phyloP scores from a whole-genome alignment of 2,888 invertebrate species.

The Drosophila pseudotakahashii region DNA sequence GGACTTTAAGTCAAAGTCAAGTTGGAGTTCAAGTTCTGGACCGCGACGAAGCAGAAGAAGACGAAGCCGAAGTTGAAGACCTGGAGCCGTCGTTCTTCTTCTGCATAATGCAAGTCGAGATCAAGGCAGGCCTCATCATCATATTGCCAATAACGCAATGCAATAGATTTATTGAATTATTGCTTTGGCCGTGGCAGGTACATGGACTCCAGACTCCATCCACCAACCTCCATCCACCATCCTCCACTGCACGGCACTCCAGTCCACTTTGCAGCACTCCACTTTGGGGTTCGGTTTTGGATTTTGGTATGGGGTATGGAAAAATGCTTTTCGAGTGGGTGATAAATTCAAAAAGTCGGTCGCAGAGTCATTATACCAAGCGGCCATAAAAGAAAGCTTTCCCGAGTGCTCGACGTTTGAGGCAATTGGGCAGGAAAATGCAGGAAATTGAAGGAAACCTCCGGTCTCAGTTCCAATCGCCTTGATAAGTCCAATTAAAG shows the following conservation, averaged over 20 bases:
- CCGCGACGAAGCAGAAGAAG: constrained; percentile 62
- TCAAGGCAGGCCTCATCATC: constrained; percentile 70
- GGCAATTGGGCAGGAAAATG: constrained; percentile 45
- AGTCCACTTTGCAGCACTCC: constrained; percentile 47
- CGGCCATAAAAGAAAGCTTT: constrained; percentile 77
- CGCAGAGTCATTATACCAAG: constrained; percentile 67
- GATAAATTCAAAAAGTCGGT: constrained; percentile 71
- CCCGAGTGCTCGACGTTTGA: constrained; percentile 52
- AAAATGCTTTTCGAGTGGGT: constrained; percentile 78
- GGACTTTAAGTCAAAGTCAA: constrained; percentile 81
- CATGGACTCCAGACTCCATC: constrained; percentile 64
- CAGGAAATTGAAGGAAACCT: constrained; percentile 45
- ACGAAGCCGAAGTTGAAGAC: constrained; percentile 50
- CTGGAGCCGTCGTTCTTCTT: constrained; percentile 40
- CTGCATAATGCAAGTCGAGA: constrained; percentile 56
- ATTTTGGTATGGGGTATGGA: constrained; percentile 56
- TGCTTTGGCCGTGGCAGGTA: constrained; percentile 83
- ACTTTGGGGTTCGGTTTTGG: constrained; percentile 12
- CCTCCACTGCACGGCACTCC: constrained; percentile 39
- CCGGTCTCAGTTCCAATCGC: constrained; percentile 43
- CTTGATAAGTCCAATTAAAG: constrained; percentile 79
- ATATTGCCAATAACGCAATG: constrained; percentile 81
- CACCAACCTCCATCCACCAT: constrained; percentile 12
- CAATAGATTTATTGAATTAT: constrained; percentile 83
- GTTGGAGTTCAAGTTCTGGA: constrained; percentile 77